Evolutionary conservation across 2,888 invertebrate species (phyloP), one percentile per base, ranked within the genome.

Genomic region (Acleris laterana): DNA sequence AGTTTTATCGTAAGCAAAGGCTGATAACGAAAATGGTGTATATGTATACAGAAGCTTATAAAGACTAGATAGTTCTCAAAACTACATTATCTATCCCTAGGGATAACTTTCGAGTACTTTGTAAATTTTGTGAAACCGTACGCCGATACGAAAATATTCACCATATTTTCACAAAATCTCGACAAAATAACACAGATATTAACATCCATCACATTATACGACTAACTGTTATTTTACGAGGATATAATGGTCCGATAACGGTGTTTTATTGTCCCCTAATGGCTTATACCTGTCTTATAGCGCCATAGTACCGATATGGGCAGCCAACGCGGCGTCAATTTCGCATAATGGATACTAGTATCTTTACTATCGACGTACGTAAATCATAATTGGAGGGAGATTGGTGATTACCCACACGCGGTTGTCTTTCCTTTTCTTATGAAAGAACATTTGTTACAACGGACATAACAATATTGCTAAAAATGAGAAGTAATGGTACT

Each of bases 201-300:
- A 91, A 85, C 88, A 87, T 92, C 88, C 78, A 91, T 91, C 90
- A 90, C 81, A 85, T 86, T 87, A 86, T 87, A 90, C 89, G 88
- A 90, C 88, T 92, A 92, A 93, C 90, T 89, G 91, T 92, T 92
- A 93, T 92, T 93, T 93, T 92, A 93, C 84, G 92, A 90, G 87
- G 86, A 78, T 84, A 86, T 92, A 92, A 93, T 90, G 92, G 90
- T 79, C 81, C 88, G 91, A 92, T 93, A 93, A 89, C 85, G 85
- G 87, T 85, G 83, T 91, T 92, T 92, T 93, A 91, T 91, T 92
- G 89, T 87, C 83, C 90, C 90, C 87, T 89, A 91, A 93, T 90
- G 91, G 89, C 88, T 84, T 88, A 88, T 92, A 93, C 92, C 93
- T 93, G 93, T 91, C 92, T 89, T 87, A 83, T 74, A 78, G 80